Evolutionary conservation across 2,797 vertebrate species (phyloP).

Genomic region (Dendrocincla tyrannina): DNA sequence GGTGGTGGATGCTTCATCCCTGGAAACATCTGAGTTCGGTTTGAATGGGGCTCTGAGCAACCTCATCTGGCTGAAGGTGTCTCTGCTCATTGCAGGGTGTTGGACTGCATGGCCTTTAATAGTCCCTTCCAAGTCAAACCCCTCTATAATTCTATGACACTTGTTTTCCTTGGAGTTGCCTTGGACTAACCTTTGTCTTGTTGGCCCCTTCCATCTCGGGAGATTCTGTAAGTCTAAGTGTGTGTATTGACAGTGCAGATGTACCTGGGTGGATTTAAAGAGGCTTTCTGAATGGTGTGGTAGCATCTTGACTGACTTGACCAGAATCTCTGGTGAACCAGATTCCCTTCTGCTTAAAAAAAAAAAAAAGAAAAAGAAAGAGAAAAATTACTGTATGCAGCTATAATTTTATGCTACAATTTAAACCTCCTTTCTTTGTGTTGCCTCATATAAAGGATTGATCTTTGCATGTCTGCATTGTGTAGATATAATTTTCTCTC

Average conservation of each 20-base stretch:
- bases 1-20: background rate
- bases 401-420: background rate
- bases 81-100: background rate
- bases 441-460: background rate
- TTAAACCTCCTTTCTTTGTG: background rate
- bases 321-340: background rate
- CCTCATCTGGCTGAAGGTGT: background rate
- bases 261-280: background rate
- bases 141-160: background rate
- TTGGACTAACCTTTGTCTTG: background rate
- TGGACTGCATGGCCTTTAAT: background rate
- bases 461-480: background rate
- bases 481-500: background rate
- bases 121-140: background rate
- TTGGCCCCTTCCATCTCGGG: background rate
- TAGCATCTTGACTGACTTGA: background rate
- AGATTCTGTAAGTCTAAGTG: too few relatives aligned
- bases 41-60: background rate
- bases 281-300: background rate
- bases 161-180: background rate
- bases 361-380: too few relatives aligned
- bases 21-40: accelerated
- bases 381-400: background rate
- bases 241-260: background rate
- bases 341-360: background rate